Conservation (phyloP, 2,888 invertebrate genomes). For the Platycnemis pennipes region DNA sequence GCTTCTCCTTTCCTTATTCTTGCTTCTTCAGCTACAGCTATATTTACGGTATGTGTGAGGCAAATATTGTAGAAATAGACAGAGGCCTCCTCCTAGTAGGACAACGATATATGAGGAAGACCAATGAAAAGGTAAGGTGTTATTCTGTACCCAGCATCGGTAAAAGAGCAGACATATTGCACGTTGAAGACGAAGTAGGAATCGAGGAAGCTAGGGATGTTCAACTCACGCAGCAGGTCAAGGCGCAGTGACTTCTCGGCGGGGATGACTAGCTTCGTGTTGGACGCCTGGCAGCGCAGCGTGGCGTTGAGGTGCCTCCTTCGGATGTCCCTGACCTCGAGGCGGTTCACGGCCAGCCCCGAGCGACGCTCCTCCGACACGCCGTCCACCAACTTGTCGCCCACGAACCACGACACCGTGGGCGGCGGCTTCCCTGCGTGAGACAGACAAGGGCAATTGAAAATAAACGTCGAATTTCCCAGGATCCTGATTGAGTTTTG, state of each 20-base stretch:
- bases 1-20: no score
- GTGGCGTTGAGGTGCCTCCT: constrained; percentile 91
- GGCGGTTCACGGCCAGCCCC: constrained; percentile 87
- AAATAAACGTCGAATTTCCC: no score
- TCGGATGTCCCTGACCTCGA: constrained; percentile 87
- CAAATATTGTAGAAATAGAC: no score
- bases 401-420: constrained; percentile 91
- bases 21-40: no score
- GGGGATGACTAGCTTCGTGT: constrained; percentile 92
- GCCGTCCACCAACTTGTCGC: constrained; percentile 86
- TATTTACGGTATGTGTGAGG: no score
- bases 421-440: constrained; percentile 89
- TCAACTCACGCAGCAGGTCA: constrained; percentile 90
- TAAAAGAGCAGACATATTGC: neutral
- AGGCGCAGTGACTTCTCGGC: constrained; percentile 90
- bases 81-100: no score
- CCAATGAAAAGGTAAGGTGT: no score
- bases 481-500: no score
- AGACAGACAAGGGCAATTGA: neutral
- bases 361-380: constrained; percentile 77
- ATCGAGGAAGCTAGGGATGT: neutral
- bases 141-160: no score
- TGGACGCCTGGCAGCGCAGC: constrained; percentile 92
- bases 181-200: neutral
- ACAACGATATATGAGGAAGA: no score